A percentile compares a stretch with the other conserved stretches of the same genome.
These are phyloP conservation scores for Hirtodrosophila confusa DNA, from an alignment of 2,888 invertebrate species.

Conservation along the genomic window DNA sequence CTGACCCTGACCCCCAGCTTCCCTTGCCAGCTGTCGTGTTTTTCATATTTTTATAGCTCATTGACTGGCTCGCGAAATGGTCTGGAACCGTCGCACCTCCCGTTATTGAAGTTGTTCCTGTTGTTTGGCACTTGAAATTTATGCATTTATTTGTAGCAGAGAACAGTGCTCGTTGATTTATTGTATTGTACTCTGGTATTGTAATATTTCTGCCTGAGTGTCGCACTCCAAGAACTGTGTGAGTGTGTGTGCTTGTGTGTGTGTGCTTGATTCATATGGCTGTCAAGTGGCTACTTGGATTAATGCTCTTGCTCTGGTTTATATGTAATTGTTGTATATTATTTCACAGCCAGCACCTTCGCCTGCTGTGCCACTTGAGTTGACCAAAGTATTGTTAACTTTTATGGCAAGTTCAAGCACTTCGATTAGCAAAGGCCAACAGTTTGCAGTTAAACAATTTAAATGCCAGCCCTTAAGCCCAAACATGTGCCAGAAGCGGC, in stretches of 20 bases:
- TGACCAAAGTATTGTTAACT: conserved; percentile 36
- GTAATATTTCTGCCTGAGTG: conserved; percentile 60
- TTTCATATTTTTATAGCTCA: conserved; percentile 74
- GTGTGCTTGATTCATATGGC: conserved; percentile 48
- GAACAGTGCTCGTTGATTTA: conserved; percentile 63
- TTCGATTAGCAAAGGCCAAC: conserved; percentile 41
- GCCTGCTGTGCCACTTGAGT: conserved; percentile 8
- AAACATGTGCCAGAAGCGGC: conserved; percentile 22
- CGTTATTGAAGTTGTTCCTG: conserved; percentile 13
- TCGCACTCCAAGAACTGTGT: conserved; percentile 31
- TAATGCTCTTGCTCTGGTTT: conserved; percentile 25
- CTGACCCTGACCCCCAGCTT: neutral
- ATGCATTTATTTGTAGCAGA: conserved; percentile 70
- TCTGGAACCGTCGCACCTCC: conserved; percentile 42
- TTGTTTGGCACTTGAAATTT: conserved; percentile 68
- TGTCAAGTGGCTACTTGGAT: conserved; percentile 60
- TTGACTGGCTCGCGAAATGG: conserved; percentile 68
- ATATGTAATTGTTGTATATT: conserved; percentile 26
- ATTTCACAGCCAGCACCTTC: conserved; percentile 3
- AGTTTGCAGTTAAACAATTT: too few relatives aligned
- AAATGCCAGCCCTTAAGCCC: neutral
- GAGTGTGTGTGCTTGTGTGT: conserved; percentile 3
- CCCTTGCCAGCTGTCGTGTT: conserved; percentile 21
- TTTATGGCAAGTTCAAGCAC: conserved; percentile 2
- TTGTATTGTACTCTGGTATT: conserved; percentile 64